Base-by-base conservation (phyloP, 2,113 vertebrate genomes). In the Agelaius tricolor region DNA sequence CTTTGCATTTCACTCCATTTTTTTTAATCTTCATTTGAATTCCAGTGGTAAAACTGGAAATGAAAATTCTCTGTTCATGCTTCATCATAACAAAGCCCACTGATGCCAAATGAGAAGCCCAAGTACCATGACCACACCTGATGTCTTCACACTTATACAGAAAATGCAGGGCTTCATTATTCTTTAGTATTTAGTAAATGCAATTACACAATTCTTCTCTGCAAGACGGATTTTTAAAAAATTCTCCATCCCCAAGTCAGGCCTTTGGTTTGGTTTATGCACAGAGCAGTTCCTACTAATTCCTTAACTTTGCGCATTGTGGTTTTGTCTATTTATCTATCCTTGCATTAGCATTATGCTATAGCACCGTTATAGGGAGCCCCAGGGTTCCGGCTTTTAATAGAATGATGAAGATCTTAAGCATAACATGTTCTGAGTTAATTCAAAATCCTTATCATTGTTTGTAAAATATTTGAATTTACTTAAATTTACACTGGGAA, bases 351-450 rank as follows among this genome's bases (percentile, higher is more conserved):
- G 39, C 37, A 9, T 35, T 28, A 5, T 52, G 33, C 66, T 54
- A 27, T 41, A 71, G 33, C 35, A 22, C 30, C 12, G 71, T 52
- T 49, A 10, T 49, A 7, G 17, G 44, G 59, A 89, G n/a, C 16
- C 52, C 14, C 11, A 55, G 21, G 16, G 7, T 35, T 78, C 78
- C 51, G 54, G 13, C 35, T 84, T 87, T 51, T 57, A 54, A 46
- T 28, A 49, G 67, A 66, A 57, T 7, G 1, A 68, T 47, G 15
- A 72, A 11, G 43, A 55, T 46, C 43, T 58, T 46, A 57, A 24
- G 18, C 2, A 0, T 9, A 37, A n/a, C 0, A 3, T 46, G 28
- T 28, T 74, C 30, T 30, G 39, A 69, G 28, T 46, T 63, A 12
- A 30, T 63, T 71, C 26, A 67, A 63, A 75, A 47, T 72, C 26